These are phyloP conservation scores for Ondatra zibethicus DNA, from an alignment of 2,113 vertebrate genomes.

Conservation along the genomic window DNA sequence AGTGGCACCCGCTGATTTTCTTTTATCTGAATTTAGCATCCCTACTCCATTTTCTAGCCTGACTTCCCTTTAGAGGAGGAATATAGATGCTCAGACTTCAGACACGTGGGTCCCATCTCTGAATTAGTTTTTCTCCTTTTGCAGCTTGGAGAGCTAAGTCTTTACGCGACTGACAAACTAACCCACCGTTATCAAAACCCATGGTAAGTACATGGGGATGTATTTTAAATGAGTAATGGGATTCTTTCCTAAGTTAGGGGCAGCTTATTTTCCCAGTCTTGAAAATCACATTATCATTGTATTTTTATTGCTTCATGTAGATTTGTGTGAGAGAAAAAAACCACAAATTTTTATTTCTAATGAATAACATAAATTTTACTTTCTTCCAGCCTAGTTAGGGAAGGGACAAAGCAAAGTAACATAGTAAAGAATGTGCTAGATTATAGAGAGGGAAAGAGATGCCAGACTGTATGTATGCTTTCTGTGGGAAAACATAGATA, in stretches of 20 bases:
- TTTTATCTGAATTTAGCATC: neutral
- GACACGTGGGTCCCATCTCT: neutral
- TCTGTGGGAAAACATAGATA: neutral
- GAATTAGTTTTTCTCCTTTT: conserved; percentile 61
- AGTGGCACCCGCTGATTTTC: neutral
- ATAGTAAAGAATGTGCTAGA: neutral
- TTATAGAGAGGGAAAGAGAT: neutral
- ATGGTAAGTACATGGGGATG: conserved; percentile 79
- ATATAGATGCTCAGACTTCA: neutral
- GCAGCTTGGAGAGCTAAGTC: conserved; percentile 81
- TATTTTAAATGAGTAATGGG: neutral
- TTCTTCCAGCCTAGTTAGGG: conserved; percentile 12
- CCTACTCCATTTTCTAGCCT: neutral
- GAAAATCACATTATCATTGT: neutral
- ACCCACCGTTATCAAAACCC: conserved; percentile 85
- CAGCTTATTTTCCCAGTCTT: neutral
- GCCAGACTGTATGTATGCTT: neutral
- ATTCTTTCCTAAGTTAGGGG: conserved; percentile 31
- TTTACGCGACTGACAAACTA: conserved; percentile 79
- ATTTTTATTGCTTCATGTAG: conserved; percentile 31
- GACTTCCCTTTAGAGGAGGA: neutral
- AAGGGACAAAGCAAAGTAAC: neutral
- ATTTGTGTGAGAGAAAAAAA: neutral
- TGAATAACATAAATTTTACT: neutral
- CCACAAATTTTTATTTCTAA: neutral